These are phyloP conservation scores for Aurelia aurita DNA, from an alignment of 30 jellyfish, hydroid and myxozoan genomes.

Conservation along the genomic window DNA sequence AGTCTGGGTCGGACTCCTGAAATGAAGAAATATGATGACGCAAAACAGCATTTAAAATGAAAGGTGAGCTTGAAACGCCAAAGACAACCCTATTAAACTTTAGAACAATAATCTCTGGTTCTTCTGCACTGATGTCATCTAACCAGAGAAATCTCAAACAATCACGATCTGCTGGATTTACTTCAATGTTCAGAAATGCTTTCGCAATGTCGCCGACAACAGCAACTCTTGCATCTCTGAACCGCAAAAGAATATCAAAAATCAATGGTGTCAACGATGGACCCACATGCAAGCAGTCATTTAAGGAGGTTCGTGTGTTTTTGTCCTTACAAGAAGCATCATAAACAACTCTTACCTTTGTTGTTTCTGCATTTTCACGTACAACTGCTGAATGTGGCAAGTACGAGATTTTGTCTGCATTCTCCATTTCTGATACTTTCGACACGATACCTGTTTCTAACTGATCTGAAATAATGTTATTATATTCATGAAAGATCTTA, in stretches of 20 bases:
- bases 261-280: conserved; percentile 5
- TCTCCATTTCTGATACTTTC: conserved; percentile 49
- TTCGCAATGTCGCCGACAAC: conserved; percentile 46
- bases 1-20: conserved; percentile 23
- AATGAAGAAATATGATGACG: conserved; percentile 16
- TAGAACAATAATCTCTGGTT: conserved; percentile 21
- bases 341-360: conserved; percentile 63
- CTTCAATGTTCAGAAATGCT: conserved; percentile 54
- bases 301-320: conserved; percentile 23
- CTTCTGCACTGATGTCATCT: conserved; percentile 28
- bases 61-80: conserved; percentile 50
- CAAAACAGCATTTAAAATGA: conserved; percentile 42
- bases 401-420: conserved; percentile 27
- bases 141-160: conserved; percentile 60
- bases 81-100: conserved; percentile 30
- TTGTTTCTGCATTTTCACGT: conserved; percentile 45
- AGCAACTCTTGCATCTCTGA: conserved; percentile 28
- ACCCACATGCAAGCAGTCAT: conserved; percentile 45
- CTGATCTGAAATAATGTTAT: conserved; percentile 28
- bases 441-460: conserved; percentile 38
- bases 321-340: conserved; percentile 57
- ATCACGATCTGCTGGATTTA: conserved; percentile 45
- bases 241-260: conserved; percentile 53
- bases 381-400: conserved; percentile 41
- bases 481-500: conserved; percentile 14